Base-by-base conservation (phyloP, 2,888 invertebrate species). In the Idaea straminata region DNA sequence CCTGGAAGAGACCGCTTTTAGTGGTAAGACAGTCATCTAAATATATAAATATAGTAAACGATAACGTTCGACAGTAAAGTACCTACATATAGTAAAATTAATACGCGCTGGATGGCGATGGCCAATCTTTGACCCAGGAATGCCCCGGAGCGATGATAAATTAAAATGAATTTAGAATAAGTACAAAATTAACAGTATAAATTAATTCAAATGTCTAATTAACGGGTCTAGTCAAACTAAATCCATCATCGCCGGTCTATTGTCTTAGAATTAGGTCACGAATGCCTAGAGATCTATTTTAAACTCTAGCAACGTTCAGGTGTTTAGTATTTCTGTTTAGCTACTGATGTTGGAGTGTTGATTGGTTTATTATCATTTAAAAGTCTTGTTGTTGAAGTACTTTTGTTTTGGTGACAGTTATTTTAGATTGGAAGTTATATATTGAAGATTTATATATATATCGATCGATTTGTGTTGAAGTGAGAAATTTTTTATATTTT, bases 241-340 rank as follows among this genome's bases (percentile, higher is more conserved):
- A 10, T 35, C 38, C 36, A 47, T 36, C 13, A 5, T 65, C 62
- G 36, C 35, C 61, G 15, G n/a, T 62, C 68, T 67, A 70, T 71
- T 71, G 64, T 16, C 7, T 3, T 57, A 60, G 62, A 75, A 74
- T 72, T 66, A 61, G 72, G 73, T 73, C 73, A 68, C 69, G 66
- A 69, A 71, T 74, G 67, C 68, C 62, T 67, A 0, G 15, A 6
- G 61, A 66, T 70, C 75, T 76, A 75, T 74, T 73, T 61, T 69
- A 62, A 61, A 47, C 5, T 59, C 62, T 38, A 15, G 62, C 70
- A 66, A 59, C 64, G 63, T 67, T 64, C 70, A 63, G 68, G 62
- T 25, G 66, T 65, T 47, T 63, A 10, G 47, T 5, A 63, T n/a
- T 25, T 38, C n/a, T 62, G 62, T 61, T 61, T 36, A 64, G 35